phyloP scores from a whole-genome alignment of 2,797 vertebrate species.

The Acipenser ruthenus region DNA sequence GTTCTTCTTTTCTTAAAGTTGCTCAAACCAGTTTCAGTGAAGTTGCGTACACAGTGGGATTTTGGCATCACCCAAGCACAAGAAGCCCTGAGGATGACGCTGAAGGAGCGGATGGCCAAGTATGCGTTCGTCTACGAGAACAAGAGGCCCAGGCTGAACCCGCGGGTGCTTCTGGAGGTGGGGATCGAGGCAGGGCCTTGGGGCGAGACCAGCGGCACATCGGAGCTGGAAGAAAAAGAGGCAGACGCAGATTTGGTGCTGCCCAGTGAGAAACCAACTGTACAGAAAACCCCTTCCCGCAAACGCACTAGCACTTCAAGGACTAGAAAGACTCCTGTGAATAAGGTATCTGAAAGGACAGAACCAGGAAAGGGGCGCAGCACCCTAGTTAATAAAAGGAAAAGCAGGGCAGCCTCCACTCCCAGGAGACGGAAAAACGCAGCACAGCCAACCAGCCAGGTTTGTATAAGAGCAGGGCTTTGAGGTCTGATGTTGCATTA shows the following conservation, averaged over 20 bases:
- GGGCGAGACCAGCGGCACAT: conserved; percentile 24
- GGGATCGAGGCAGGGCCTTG: conserved; percentile 42
- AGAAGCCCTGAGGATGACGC: conserved; percentile 68
- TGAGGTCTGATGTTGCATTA: too few species aligned
- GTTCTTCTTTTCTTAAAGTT: conserved; percentile 36
- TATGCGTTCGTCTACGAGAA: conserved; percentile 79
- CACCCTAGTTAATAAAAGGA: too few species aligned
- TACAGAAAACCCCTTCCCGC: conserved; percentile 7
- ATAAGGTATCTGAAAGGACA: conserved; percentile 41
- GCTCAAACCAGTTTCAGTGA: conserved; percentile 69
- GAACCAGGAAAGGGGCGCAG: conserved; percentile 48
- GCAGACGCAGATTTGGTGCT: conserved; percentile 11
- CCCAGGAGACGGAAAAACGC: conserved; percentile 54
- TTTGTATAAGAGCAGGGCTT: not conserved
- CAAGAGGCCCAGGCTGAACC: conserved; percentile 75
- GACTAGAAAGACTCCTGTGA: conserved; percentile 34
- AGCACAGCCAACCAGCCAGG: conserved; percentile 25
- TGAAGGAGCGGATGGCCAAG: conserved; percentile 72
- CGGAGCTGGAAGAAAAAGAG: conserved; percentile 30
- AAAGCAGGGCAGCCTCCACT: conserved; percentile 22
- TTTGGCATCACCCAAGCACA: conserved; percentile 79
- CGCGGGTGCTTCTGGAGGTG: conserved; percentile 65
- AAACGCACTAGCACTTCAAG: conserved; percentile 41
- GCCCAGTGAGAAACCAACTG: not conserved
- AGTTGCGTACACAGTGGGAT: conserved; percentile 80